Conservation (phyloP, 2,797 vertebrate genomes). For the Anas georgica region DNA sequence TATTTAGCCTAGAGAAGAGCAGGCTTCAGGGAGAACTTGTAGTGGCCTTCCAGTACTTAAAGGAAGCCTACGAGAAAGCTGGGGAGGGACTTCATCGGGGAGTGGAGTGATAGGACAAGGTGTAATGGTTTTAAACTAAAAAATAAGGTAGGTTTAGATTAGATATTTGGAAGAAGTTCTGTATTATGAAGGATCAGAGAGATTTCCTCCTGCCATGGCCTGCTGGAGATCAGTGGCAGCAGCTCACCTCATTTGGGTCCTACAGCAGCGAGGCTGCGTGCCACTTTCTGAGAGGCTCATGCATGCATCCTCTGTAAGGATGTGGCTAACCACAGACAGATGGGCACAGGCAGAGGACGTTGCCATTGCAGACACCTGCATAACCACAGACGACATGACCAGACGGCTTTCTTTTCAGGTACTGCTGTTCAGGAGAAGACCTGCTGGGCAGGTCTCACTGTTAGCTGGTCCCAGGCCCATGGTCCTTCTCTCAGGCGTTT, state of each 20-base stretch:
- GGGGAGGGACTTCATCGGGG: too few species aligned
- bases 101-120: background rate
- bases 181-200: background rate
- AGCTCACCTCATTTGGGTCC: background rate
- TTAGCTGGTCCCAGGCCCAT: background rate
- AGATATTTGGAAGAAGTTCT: background rate
- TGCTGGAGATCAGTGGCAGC: background rate
- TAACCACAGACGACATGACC: accelerated
- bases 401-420: background rate
- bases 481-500: background rate
- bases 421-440: background rate
- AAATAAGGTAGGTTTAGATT: background rate
- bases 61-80: too few species aligned
- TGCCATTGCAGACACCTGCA: background rate
- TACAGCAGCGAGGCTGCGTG: background rate
- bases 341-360: background rate
- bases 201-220: background rate
- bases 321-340: background rate
- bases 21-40: too few species aligned
- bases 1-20: too few species aligned
- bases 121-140: background rate
- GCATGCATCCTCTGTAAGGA: accelerated
- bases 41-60: too few species aligned
- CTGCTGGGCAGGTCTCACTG: background rate
- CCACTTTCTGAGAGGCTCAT: background rate